Evolutionary conservation across 2,797 vertebrate genomes (phyloP), one percentile per base, ranked within the genome.

Genomic region (Menidia menidia): DNA sequence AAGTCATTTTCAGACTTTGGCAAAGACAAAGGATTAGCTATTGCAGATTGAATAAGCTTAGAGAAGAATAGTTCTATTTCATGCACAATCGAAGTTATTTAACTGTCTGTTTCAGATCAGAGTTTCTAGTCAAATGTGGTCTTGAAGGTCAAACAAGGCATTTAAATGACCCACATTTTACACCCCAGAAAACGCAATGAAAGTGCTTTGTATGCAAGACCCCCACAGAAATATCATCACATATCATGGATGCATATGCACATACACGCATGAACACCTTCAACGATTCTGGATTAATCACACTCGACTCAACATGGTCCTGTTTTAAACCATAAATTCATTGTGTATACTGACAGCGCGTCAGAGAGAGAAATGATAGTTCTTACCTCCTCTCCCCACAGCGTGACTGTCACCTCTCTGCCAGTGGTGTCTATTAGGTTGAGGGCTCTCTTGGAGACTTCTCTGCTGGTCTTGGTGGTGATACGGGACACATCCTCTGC

Each of bases 351-450:
- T 74, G 43, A 73, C 12, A 15, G 32, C 18, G n/a, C 53, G 9
- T 35, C 9, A 55, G 13, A 45, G 52, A 68, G 31, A 47, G 33
- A 80, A 62, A 77, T 69, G 57, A 71, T 7, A 66, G 69, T 64
- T 86, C 93, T 92, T 92, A 98, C 97, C 89, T 97, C 95, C 1
- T 93, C 94, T 80, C 96, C 96, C 97, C 96, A 98, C 31, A 98
- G 90, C 0, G 97, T 96, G 53, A 92, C 88, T 7, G 93, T 91
- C 85, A 98, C 96, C 80, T 51, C 82, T 78, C 95, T 98, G 72
- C 95, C 95, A 5, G 95, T 96, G 41, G 74, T 90, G 91, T 98
- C 96, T 90, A 97, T 92, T 86, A 98, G 78, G 80, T 90, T 81
- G 76, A 98, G 87, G 3, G 93, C 94, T 85, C 97, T 95, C 91